Evolutionary conservation across 2,888 invertebrate species (phyloP).

Genomic region (Melolontha melolontha): DNA sequence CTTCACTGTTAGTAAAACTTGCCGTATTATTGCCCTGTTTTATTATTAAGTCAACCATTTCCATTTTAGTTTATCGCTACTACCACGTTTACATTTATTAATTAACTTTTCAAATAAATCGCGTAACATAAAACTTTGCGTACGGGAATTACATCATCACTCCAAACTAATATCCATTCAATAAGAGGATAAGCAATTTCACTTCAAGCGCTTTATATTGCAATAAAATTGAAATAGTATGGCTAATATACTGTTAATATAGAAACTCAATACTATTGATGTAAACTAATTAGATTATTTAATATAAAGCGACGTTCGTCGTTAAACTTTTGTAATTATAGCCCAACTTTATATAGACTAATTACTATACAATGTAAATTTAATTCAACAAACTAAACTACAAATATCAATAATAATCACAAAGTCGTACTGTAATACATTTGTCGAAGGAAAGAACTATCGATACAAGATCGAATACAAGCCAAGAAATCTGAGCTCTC

Average conservation of each 20-base stretch:
- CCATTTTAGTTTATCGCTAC: conserved; percentile 28
- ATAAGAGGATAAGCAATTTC: conserved; percentile 6
- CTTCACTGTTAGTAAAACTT: conserved; percentile 48
- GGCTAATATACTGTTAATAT: neutral
- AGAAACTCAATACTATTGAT: no score
- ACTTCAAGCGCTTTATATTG: neutral
- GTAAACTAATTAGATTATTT: no score
- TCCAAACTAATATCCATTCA: conserved; percentile 5
- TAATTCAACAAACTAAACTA: no score
- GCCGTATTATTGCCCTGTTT: conserved; percentile 23
- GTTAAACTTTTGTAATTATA: no score
- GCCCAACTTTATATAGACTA: no score
- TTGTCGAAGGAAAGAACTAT: no score
- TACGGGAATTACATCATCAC: conserved; percentile 6
- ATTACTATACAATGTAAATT: no score
- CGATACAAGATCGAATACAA: no score
- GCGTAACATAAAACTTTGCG: conserved; percentile 3
- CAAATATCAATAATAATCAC: no score
- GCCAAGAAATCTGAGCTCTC: no score
- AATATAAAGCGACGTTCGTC: no score
- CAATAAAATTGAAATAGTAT: neutral
- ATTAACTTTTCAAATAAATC: conserved; percentile 28
- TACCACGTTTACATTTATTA: conserved; percentile 17
- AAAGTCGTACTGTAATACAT: no score
- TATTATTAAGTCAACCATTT: conserved; percentile 29